phyloP scores from a whole-genome alignment of 2,888 invertebrate genomes.

The Hartigia nigra region DNA sequence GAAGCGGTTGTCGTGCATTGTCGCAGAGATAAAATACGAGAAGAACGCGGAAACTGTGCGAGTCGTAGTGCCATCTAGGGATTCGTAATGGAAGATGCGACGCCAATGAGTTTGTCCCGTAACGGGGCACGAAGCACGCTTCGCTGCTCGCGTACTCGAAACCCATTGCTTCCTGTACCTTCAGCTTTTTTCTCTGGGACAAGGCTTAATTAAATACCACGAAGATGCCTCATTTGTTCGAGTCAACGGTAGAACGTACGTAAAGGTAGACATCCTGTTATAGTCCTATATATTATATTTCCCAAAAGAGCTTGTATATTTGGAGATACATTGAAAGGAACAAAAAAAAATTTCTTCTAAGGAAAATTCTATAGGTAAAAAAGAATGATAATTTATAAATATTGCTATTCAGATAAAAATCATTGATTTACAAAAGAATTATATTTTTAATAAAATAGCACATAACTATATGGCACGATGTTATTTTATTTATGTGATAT shows the following conservation, averaged over 20 bases:
- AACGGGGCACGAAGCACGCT: slow-evolving; percentile 42
- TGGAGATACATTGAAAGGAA: background rate
- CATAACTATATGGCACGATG: background rate
- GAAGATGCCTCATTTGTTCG: slow-evolving; percentile 10
- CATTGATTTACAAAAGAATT: background rate
- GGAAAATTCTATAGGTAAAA: background rate
- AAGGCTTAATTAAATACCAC: slow-evolving; percentile 43
- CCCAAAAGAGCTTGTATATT: background rate
- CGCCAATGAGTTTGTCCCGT: slow-evolving; percentile 41
- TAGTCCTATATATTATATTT: background rate
- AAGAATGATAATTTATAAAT: background rate
- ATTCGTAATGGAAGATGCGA: slow-evolving; percentile 24
- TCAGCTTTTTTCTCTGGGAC: slow-evolving; percentile 38
- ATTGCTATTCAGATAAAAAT: background rate
- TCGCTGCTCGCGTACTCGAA: slow-evolving; percentile 39
- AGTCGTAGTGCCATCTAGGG: slow-evolving; percentile 33
- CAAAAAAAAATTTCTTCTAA: background rate
- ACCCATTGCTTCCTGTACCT: slow-evolving; percentile 48
- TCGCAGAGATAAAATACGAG: slow-evolving; percentile 19
- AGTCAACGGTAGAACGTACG: background rate
- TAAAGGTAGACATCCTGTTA: background rate
- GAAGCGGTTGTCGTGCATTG: slow-evolving; percentile 23
- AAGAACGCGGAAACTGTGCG: slow-evolving; percentile 3
- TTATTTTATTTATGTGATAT: background rate
- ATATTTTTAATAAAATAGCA: background rate